Evolutionary conservation across 2,888 invertebrate species (phyloP).

Genomic region (Parnassius mnemosyne): DNA sequence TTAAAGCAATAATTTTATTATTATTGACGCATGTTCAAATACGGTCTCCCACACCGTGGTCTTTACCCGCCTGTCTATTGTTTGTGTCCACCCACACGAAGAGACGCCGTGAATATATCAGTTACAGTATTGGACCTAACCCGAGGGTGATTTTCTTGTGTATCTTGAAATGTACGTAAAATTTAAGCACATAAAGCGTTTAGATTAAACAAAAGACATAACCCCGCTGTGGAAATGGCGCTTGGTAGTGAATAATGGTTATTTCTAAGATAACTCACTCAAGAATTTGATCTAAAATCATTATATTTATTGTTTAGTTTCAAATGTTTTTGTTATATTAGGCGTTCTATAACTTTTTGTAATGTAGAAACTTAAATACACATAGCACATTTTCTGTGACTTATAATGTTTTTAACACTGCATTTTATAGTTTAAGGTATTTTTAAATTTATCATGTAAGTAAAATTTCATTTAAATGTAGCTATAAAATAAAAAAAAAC

Average conservation of each 20-base stretch:
- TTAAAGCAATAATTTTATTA: constrained; percentile 28
- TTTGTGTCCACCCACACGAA: constrained; percentile 27
- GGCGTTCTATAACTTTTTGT: too few species aligned
- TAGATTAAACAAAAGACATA: constrained; percentile 18
- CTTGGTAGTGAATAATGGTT: constrained; percentile 7
- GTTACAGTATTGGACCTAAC: constrained; percentile 25
- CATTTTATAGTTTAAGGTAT: too few species aligned
- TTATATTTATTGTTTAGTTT: too few species aligned
- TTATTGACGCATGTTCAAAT: constrained; percentile 28
- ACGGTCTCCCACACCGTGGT: constrained; percentile 28
- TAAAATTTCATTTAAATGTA: too few species aligned
- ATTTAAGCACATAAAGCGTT: constrained; percentile 20
- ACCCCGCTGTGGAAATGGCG: background rate
- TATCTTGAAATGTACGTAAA: constrained; percentile 23
- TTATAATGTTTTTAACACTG: too few species aligned
- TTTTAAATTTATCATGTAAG: too few species aligned
- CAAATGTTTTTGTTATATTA: too few species aligned
- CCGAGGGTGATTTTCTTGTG: constrained; percentile 25
- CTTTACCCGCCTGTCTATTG: constrained; percentile 28
- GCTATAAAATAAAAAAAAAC: too few species aligned
- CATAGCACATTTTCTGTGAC: too few species aligned
- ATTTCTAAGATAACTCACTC: background rate
- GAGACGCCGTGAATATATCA: constrained; percentile 26
- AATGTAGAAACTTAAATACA: too few species aligned
- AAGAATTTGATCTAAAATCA: background rate